These are phyloP conservation scores for Phaenicophaeus curvirostris DNA, from an alignment of 2,797 vertebrate species.

Conservation along the genomic window DNA sequence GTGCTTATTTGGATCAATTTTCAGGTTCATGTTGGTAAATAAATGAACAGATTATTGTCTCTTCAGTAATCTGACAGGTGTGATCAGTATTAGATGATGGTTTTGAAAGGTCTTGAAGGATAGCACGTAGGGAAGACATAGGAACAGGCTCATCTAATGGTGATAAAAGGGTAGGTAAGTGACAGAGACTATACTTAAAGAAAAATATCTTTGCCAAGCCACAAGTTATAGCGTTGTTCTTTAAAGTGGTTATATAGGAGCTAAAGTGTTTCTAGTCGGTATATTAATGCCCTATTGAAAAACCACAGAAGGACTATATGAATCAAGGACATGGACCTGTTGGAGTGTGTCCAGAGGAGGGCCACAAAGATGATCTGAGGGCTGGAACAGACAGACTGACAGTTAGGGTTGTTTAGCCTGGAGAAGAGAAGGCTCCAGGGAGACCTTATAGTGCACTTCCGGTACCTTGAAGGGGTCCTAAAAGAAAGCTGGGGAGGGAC, in stretches of 20 bases:
- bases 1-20: neutral
- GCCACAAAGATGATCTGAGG: too few relatives aligned
- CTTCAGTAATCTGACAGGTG: neutral
- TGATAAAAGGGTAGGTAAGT: neutral
- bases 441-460: too few relatives aligned
- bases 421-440: too few relatives aligned
- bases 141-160: neutral
- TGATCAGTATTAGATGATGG: neutral
- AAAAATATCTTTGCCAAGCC: neutral
- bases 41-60: neutral
- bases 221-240: neutral
- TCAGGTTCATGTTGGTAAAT: neutral
- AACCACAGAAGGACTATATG: neutral
- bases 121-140: neutral
- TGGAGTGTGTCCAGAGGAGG: too few relatives aligned
- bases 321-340: neutral
- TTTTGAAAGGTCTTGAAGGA: neutral
- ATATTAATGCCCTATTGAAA: neutral
- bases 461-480: too few relatives aligned
- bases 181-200: neutral
- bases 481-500: too few relatives aligned
- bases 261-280: neutral
- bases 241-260: neutral
- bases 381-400: too few relatives aligned
- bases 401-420: too few relatives aligned